These are phyloP conservation scores for Siphamia tubifer DNA, from an alignment of 2,113 vertebrate species.

Conservation along the genomic window DNA sequence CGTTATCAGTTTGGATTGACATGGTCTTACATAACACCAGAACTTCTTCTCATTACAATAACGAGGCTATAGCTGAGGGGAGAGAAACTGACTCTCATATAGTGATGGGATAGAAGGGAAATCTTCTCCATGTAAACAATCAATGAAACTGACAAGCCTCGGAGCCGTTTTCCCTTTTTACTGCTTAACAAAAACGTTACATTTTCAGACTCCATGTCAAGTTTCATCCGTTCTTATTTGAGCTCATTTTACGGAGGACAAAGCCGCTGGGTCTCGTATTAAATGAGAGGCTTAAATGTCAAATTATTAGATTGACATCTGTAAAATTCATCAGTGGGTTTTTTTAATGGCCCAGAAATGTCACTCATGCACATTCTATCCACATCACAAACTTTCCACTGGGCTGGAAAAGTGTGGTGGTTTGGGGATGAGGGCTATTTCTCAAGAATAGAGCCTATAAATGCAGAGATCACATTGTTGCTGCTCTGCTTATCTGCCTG, in stretches of 20 bases:
- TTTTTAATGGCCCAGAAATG: conserved; percentile 62
- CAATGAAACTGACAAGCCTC: not conserved
- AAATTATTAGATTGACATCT: conserved; percentile 42
- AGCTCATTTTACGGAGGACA: conserved; percentile 13
- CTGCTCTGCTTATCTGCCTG: conserved; percentile 10
- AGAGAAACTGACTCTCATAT: not conserved
- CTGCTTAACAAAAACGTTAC: not conserved
- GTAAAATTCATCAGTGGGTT: conserved; percentile 40
- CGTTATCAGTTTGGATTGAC: not conserved
- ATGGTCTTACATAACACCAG: not conserved
- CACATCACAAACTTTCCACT: conserved; percentile 6
- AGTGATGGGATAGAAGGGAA: not conserved
- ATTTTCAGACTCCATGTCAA: not conserved
- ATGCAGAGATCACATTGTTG: conserved; percentile 16
- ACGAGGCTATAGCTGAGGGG: not conserved
- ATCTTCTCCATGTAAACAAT: not conserved
- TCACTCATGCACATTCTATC: conserved; percentile 45
- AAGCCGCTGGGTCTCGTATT: conserved; percentile 21
- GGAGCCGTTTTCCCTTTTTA: not conserved
- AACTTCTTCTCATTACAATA: conserved; percentile 1
- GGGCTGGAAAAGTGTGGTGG: not conserved
- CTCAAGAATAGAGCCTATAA: conserved; percentile 30
- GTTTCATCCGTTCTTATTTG: conserved; percentile 29
- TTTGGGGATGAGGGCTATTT: not conserved
- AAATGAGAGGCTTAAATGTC: conserved; percentile 60